A percentile compares a stretch with the other conserved stretches of the same genome.
These are phyloP conservation scores for Tor tambroides DNA, from an alignment of 2,113 vertebrate genomes.

Conservation along the genomic window DNA sequence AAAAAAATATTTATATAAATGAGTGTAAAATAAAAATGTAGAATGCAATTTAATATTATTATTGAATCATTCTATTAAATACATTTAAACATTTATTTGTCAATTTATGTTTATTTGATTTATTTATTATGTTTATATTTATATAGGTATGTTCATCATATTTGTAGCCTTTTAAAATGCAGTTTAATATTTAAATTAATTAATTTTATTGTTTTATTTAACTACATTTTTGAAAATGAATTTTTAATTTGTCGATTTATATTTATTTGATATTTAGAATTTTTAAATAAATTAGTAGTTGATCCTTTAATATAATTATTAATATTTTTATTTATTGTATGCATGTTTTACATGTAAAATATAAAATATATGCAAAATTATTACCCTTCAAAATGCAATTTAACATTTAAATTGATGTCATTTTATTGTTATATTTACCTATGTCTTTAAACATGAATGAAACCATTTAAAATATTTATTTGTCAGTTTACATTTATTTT, in stretches of 20 bases:
- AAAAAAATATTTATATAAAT: not conserved
- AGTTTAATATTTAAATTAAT: not conserved
- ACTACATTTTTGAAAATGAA: not conserved
- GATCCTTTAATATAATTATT: not conserved
- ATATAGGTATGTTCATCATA: not conserved
- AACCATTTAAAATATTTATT: not conserved
- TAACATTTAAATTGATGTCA: not conserved
- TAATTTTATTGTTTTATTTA: not conserved
- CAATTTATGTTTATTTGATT: not conserved
- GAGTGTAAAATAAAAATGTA: not conserved
- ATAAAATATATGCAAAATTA: no score
- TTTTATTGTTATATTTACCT: not conserved
- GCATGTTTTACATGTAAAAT: no score
- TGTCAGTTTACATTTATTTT: not conserved
- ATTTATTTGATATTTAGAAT: not conserved
- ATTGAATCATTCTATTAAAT: not conserved
- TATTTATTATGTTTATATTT: not conserved
- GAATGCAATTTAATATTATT: not conserved
- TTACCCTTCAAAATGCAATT: no score
- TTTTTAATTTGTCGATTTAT: not conserved
- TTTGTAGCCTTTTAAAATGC: not conserved
- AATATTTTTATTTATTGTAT: no score
- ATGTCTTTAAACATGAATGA: not conserved
- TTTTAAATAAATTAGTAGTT: not conserved
- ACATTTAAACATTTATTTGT: not conserved